Conservation (phyloP, 2,888 invertebrate genomes). For the Ophioninae sp. region DNA sequence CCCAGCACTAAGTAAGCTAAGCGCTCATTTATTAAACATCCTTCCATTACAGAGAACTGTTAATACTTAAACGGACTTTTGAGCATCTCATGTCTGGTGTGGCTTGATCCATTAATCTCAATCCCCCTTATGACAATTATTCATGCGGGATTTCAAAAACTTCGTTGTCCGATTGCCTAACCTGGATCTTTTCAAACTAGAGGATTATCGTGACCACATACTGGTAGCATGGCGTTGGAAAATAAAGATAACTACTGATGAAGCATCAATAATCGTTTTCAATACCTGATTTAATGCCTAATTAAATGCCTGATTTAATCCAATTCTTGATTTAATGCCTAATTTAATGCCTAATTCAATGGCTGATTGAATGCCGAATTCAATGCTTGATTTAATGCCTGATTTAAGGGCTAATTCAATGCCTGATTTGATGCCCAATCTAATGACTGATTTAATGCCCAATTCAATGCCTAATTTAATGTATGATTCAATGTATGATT, state of each 20-base stretch:
- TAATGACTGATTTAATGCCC: too few species aligned
- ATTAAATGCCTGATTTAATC: not conserved
- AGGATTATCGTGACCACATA: not conserved
- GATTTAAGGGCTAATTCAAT: too few species aligned
- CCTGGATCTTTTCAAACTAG: not conserved
- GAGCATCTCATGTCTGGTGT: slow-evolving; percentile 57
- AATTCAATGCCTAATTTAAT: too few species aligned
- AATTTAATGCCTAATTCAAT: too few species aligned
- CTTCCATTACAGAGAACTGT: slow-evolving; percentile 75
- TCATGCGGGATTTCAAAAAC: slow-evolving; percentile 32
- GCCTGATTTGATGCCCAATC: too few species aligned
- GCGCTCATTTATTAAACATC: slow-evolving; percentile 76
- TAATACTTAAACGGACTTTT: slow-evolving; percentile 75
- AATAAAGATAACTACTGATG: not conserved
- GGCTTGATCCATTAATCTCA: slow-evolving; percentile 41
- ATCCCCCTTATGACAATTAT: slow-evolving; percentile 43
- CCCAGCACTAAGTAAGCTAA: slow-evolving; percentile 60
- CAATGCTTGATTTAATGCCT: too few species aligned
- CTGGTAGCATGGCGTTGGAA: not conserved
- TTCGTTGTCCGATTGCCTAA: slow-evolving; percentile 20
- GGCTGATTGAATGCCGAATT: too few species aligned
- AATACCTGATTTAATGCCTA: not conserved
- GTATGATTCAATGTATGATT: too few species aligned
- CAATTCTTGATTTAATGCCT: too few species aligned
- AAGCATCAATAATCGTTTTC: not conserved